phyloP scores from a whole-genome alignment of 2,888 invertebrate genomes.

The Phragmatobia fuliginosa region DNA sequence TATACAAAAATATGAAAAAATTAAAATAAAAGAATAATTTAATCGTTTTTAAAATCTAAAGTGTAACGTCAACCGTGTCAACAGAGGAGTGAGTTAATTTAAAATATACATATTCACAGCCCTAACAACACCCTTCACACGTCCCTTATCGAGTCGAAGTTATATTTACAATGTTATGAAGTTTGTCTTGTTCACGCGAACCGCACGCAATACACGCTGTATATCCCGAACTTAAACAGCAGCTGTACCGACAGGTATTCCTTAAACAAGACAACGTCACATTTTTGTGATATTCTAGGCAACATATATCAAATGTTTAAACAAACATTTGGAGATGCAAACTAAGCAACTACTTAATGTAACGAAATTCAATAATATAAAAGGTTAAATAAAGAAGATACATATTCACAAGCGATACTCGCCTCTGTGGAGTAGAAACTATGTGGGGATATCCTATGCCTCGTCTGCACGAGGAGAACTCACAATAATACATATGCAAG shows the following conservation, averaged over 20 bases:
- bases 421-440: slow-evolving; percentile 2
- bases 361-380: neutral
- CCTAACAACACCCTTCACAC: slow-evolving; percentile 70
- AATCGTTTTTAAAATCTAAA: slow-evolving; percentile 62
- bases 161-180: slow-evolving; percentile 58
- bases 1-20: slow-evolving; percentile 49
- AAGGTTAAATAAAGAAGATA: neutral
- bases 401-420: neutral
- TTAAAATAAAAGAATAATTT: slow-evolving; percentile 66
- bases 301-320: slow-evolving; percentile 48
- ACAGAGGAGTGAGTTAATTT: slow-evolving; percentile 59
- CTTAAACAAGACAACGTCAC: slow-evolving; percentile 44
- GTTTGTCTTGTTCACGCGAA: slow-evolving; percentile 35
- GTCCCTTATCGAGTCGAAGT: slow-evolving; percentile 55
- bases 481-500: neutral
- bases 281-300: slow-evolving; percentile 36
- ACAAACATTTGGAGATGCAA: slow-evolving; percentile 43
- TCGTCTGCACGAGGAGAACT: neutral
- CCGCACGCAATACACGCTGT: neutral
- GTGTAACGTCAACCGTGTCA: slow-evolving; percentile 61
- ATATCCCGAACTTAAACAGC: neutral
- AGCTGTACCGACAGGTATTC: neutral
- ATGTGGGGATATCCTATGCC: neutral
- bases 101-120: slow-evolving; percentile 81
- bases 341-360: slow-evolving; percentile 19